phyloP scores from a whole-genome alignment of 2,797 vertebrate genomes.

The Synanceia verrucosa region DNA sequence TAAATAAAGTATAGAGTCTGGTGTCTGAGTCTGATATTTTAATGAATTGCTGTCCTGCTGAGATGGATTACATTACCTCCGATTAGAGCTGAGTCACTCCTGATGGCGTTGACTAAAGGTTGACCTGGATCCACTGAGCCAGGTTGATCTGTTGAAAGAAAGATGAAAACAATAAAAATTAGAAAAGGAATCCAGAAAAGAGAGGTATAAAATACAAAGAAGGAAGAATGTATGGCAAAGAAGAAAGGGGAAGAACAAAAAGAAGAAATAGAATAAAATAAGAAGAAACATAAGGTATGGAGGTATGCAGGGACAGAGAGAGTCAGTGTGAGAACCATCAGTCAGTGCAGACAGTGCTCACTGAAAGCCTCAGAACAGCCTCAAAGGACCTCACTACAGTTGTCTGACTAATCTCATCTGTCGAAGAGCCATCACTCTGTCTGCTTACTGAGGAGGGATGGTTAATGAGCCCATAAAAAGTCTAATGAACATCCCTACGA shows the following conservation, averaged over 20 bases:
- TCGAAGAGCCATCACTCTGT: slow-evolving; percentile 19
- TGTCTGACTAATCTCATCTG: slow-evolving; percentile 53
- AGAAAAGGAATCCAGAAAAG: not conserved
- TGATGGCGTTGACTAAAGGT: slow-evolving; percentile 89
- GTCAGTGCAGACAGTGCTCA: slow-evolving; percentile 30
- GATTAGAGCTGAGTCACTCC: slow-evolving; percentile 92
- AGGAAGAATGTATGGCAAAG: not conserved
- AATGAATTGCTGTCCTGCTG: not conserved
- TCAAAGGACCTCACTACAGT: slow-evolving; percentile 31
- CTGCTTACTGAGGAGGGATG: slow-evolving; percentile 30
- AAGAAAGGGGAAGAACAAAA: not conserved
- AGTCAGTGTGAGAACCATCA: slow-evolving; percentile 29
- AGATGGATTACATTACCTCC: slow-evolving; percentile 86
- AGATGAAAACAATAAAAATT: not conserved
- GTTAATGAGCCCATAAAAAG: slow-evolving; percentile 56
- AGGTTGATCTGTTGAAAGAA: slow-evolving; percentile 86
- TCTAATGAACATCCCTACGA: slow-evolving; percentile 45
- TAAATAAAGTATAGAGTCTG: not conserved
- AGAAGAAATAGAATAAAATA: not conserved
- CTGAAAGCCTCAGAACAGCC: slow-evolving; percentile 42
- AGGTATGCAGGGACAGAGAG: not conserved
- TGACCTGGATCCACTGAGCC: slow-evolving; percentile 89
- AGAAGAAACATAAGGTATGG: not conserved
- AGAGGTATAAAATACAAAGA: not conserved
- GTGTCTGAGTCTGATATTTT: not conserved